Evolutionary conservation across 2,797 vertebrate genomes (phyloP).

Genomic region (Betta splendens): DNA sequence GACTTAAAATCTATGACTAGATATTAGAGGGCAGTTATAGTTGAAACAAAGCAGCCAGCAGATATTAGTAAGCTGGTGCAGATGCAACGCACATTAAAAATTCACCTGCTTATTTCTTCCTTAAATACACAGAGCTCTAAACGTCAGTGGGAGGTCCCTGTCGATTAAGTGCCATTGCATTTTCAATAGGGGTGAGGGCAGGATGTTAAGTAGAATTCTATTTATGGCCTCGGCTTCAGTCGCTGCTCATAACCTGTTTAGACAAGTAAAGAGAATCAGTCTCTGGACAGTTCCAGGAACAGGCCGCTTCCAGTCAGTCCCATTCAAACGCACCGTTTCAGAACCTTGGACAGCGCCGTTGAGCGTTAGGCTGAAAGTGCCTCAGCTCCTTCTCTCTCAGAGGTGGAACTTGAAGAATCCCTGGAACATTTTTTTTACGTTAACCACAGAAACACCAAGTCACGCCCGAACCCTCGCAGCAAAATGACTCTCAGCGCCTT

Average conservation of each 20-base stretch:
- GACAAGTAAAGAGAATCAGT: background rate
- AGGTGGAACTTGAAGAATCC: background rate
- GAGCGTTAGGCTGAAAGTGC: background rate
- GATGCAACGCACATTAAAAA: slow-evolving; percentile 56
- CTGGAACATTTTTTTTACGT: background rate
- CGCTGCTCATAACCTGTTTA: slow-evolving; percentile 13
- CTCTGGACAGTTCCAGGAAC: slow-evolving; percentile 1
- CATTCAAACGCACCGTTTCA: slow-evolving; percentile 26
- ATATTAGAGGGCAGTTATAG: background rate
- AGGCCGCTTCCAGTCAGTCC: background rate
- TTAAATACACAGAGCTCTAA: slow-evolving; percentile 50
- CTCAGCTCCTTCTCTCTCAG: background rate
- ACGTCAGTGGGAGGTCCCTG: slow-evolving; percentile 31
- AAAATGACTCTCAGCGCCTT: background rate
- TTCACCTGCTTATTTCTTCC: slow-evolving; percentile 53
- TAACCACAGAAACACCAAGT: background rate
- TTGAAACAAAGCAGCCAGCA: slow-evolving; percentile 9
- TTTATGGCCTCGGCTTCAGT: slow-evolving; percentile 3
- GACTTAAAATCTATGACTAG: too few relatives aligned
- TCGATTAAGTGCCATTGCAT: slow-evolving; percentile 41
- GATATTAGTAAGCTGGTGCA: slow-evolving; percentile 31
- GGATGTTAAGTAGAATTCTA: slow-evolving; percentile 25
- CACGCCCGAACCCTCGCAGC: background rate
- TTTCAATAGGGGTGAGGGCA: slow-evolving; percentile 31
- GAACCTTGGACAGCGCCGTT: slow-evolving; percentile 60